Evolutionary conservation across 2,888 invertebrate genomes (phyloP), one percentile per base, ranked within the genome.

Genomic region (Pogonocherus hispidulus): DNA sequence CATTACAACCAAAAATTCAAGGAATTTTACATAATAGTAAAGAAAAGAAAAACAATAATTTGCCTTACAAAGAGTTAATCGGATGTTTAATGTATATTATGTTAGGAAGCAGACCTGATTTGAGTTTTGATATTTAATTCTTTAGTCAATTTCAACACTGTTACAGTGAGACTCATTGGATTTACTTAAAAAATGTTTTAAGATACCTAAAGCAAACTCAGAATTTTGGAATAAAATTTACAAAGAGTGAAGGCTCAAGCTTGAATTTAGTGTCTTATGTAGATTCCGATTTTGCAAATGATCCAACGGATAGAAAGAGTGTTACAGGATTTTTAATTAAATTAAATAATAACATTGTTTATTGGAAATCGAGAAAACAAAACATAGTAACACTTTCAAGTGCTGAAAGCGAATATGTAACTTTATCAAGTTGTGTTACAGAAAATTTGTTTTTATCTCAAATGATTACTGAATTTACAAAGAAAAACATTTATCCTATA

Each of bases 281-380:
- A 49, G 72, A 74, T 65, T 44, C 70, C 8, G 70, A 70, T 67
- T 74, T 67, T 73, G 73, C 73, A 49, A 71, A 62, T 47, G 49
- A 69, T 57, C n/a, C 54, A n/a, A 57, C 11, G 16, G 67, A 69
- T 51, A 32, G 71, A 69, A 63, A 69, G n/a, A n/a, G 67, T 63
- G 35, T 71, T 18, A 51, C 66, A 52, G 73, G 73, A 14, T 73
- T 35, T 63, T 5, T 67, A 19, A 41, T 70, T 11, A 71, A 60
- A 47, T n/a, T 71, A 5, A 59, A 67, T 64, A 27, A 64, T 18
- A 73, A 69, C 67, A 32, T 66, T 35, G 47, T 73, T n/a, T 55
- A 16, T 37, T 68, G 69, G 73, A 67, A 66, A 47, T 51, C 69
- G 19, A 71, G 52, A 37, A 73, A 73, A 56, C 73, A 73, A 65